phyloP scores from a whole-genome alignment of 2,797 vertebrate genomes.

The Nyctibius grandis region DNA sequence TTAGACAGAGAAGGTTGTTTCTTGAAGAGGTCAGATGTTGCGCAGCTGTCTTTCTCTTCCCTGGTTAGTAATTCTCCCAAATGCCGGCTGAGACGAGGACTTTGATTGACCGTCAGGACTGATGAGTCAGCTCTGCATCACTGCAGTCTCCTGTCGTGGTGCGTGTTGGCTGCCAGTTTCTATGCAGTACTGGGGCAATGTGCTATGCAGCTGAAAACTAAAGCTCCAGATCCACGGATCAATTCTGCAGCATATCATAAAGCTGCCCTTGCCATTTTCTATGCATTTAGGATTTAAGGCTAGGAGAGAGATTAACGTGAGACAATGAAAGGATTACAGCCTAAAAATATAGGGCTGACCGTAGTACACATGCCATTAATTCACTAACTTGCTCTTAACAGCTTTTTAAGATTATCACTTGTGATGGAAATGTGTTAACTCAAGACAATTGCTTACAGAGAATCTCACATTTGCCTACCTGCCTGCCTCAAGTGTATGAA shows the following conservation, averaged over 20 bases:
- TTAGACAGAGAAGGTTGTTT: background rate
- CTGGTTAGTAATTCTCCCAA: background rate
- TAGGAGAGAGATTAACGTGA: background rate
- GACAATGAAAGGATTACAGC: background rate
- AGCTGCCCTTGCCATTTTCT: background rate
- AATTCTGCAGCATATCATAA: background rate
- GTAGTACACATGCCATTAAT: background rate
- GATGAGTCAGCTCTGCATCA: constrained; percentile 47
- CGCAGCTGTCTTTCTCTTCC: background rate
- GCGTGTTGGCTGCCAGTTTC: background rate
- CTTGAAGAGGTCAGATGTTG: background rate
- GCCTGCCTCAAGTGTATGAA: background rate
- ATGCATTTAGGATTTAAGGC: background rate
- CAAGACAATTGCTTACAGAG: background rate
- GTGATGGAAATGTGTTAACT: background rate
- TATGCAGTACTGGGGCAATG: background rate
- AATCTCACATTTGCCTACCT: background rate
- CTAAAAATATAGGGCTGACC: background rate
- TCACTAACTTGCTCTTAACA: background rate
- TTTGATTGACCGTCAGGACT: background rate
- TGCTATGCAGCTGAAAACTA: background rate
- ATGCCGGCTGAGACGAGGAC: background rate
- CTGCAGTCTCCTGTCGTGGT: background rate
- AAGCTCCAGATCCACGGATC: background rate
- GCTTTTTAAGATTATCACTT: background rate